Evolutionary conservation across 2,888 invertebrate species (phyloP).

Genomic region (Xanthorhoe designata): DNA sequence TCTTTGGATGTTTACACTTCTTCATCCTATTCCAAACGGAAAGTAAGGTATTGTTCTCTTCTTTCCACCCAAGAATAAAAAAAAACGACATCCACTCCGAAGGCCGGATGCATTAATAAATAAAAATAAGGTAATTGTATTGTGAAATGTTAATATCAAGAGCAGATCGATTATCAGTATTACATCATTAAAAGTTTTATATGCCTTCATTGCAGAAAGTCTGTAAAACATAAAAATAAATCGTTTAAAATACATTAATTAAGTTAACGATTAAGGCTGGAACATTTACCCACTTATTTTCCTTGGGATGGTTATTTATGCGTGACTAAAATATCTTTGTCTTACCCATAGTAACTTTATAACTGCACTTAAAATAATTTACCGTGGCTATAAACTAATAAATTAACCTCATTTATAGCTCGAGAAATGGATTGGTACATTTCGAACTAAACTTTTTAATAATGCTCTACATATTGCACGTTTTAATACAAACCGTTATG

Average conservation of each 20-base stretch:
- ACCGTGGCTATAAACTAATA: constrained; percentile 30
- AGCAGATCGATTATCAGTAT: constrained; percentile 2
- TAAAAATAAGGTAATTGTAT: neutral
- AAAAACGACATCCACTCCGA: no score
- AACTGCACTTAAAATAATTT: constrained; percentile 28
- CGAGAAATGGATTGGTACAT: constrained; percentile 34
- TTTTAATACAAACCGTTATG: constrained; percentile 42
- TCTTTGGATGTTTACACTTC: no score
- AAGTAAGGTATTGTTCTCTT: no score
- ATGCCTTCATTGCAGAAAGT: constrained; percentile 12
- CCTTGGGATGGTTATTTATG: constrained; percentile 14
- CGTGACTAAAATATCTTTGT: constrained; percentile 16
- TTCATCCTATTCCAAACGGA: no score
- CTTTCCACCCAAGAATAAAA: no score
- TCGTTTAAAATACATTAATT: constrained; percentile 17
- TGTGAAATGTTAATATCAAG: constrained; percentile 1
- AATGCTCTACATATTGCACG: constrained; percentile 38
- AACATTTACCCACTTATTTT: constrained; percentile 20
- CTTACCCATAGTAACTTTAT: constrained; percentile 6
- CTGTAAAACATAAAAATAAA: constrained; percentile 8
- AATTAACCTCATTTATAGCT: constrained; percentile 33
- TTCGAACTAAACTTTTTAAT: constrained; percentile 37
- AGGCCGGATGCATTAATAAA: no score
- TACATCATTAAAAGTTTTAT: constrained; percentile 12
- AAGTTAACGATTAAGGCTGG: constrained; percentile 21